Conservation (phyloP, 2,113 vertebrate species). For the Emberiza fucata region DNA sequence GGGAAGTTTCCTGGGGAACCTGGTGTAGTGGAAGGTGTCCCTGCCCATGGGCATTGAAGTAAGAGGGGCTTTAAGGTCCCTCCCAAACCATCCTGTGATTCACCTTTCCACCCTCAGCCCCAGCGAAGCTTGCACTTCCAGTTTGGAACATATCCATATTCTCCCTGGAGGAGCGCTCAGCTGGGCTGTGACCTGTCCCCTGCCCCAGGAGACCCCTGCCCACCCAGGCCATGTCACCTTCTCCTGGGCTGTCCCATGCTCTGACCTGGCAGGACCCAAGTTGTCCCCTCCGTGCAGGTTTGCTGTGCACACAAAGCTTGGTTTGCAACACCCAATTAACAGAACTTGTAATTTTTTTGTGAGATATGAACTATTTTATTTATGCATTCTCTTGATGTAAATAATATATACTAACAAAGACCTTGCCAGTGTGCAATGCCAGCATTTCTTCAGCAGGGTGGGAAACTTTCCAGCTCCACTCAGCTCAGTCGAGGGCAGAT, state of each 20-base stretch:
- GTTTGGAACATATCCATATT: fast-evolving
- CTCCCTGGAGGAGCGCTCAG: not conserved
- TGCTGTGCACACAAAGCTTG: not conserved
- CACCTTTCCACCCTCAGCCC: not conserved
- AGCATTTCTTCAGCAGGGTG: fast-evolving
- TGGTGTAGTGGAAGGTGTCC: not conserved
- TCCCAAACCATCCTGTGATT: not conserved
- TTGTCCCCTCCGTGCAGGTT: not conserved
- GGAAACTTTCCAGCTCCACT: not conserved
- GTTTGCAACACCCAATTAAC: not conserved
- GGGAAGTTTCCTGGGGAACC: not conserved
- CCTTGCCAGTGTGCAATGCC: not conserved
- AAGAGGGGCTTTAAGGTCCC: not conserved
- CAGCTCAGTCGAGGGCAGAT: fast-evolving
- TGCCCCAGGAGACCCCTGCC: not conserved
- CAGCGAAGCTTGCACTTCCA: not conserved
- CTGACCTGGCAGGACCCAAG: not conserved
- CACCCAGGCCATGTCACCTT: not conserved
- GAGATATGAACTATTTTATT: slow-evolving; percentile 38
- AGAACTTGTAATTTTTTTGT: slow-evolving; percentile 27
- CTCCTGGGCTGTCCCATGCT: not conserved
- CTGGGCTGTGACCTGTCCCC: not conserved
- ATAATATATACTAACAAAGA: slow-evolving; percentile 2
- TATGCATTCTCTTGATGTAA: slow-evolving; percentile 28
- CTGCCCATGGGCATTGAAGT: not conserved